Base-by-base conservation (phyloP, 2,797 vertebrate species). In the Vireo griseus region DNA sequence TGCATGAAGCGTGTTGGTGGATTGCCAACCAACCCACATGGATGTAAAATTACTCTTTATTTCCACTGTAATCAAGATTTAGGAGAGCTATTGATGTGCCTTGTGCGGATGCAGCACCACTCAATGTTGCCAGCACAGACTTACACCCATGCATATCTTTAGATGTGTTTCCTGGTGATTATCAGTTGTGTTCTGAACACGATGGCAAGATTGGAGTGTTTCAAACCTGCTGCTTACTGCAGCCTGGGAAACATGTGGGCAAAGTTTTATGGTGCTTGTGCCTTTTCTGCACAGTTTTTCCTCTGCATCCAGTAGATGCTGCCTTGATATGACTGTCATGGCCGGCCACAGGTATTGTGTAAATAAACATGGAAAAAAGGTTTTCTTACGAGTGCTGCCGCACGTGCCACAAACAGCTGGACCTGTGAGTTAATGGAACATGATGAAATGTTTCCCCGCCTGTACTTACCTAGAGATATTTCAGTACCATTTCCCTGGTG, bases 341-440 rank as follows among this genome's bases (percentile, higher is more conserved):
- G 33, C 57, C 17, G 26, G 61, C 29, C 75, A 40, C 22, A 2
- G 2, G 7, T 9, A 6, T 42, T 69, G 69, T 7, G 16, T 39
- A 75, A 86, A 68, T 45, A 55, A n/a, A 47, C 0, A 0, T 40
- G 62, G 69, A 72, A 67, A 82, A 51, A 4, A 5, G 51, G n/a
- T 67, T 76, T 94, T 55, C 59, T 40, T 79, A 86, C 1, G 9
- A 40, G 22, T 1, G 1, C 40, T 52, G 52, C 58, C 2, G 5
- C 67, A 73, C 1, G 6, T 66, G 76, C 67, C 71, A 12, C 59
- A 57, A 71, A 42, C 67, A 86, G 81, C 71, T 57, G 90, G 80
- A 52, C 39, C n/a, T 5, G 1, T 0, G 0, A 50, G 54, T 57
- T 71, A 57, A 61, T 0, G 1, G 92, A 88, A 80, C 3, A 2